phyloP scores from a whole-genome alignment of 2,888 invertebrate genomes.

The Anarsia innoxiella region DNA sequence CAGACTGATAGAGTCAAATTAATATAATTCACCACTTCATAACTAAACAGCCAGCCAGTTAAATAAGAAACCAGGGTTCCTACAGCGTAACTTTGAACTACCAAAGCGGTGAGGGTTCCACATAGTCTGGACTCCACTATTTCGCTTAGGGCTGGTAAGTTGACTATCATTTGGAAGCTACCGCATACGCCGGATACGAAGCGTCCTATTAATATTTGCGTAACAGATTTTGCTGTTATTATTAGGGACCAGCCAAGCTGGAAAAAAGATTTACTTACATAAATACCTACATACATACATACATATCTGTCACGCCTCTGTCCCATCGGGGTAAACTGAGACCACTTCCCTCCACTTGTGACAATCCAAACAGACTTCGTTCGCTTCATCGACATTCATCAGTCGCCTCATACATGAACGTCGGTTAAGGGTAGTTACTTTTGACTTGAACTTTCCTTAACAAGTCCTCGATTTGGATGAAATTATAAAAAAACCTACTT shows the following conservation, averaged over 20 bases:
- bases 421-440: too few species aligned
- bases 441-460: too few species aligned
- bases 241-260: constrained; percentile 34
- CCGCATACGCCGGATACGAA: constrained; percentile 67
- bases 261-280: too few species aligned
- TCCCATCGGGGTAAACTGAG: too few species aligned
- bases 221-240: constrained; percentile 24
- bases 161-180: constrained; percentile 58
- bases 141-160: constrained; percentile 70
- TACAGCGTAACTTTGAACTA: constrained; percentile 14
- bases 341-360: too few species aligned
- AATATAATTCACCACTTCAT: constrained; percentile 29
- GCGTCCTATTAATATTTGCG: constrained; percentile 48
- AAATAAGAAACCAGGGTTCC: constrained; percentile 29
- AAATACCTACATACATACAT: too few species aligned
- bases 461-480: too few species aligned
- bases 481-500: too few species aligned
- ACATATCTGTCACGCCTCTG: too few species aligned
- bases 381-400: too few species aligned
- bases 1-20: constrained; percentile 21
- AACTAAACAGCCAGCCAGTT: constrained; percentile 33
- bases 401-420: too few species aligned
- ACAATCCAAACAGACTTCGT: too few species aligned
- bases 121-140: constrained; percentile 27
- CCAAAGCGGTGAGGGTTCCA: not conserved